Conservation (phyloP, 2,888 invertebrate genomes). For the Ormyrus pomaceus region DNA sequence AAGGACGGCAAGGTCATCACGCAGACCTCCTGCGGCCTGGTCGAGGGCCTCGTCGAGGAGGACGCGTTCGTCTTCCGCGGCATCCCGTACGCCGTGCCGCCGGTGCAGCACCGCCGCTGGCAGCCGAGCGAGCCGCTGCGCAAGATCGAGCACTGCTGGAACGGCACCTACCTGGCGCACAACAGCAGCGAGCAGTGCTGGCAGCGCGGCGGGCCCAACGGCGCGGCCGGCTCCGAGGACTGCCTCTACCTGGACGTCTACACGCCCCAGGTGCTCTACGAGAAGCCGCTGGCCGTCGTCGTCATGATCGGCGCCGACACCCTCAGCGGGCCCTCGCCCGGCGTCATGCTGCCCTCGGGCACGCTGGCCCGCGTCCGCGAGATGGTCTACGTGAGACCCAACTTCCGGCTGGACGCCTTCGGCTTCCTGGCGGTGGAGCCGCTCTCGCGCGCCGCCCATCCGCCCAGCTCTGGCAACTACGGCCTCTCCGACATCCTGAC, state of each 20-base stretch:
- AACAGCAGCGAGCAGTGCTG: constrained; percentile 83
- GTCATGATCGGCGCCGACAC: constrained; percentile 89
- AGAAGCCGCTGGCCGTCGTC: constrained; percentile 87
- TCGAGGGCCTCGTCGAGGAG: constrained; percentile 87
- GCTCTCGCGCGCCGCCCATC: constrained; percentile 83
- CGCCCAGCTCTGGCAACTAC: constrained; percentile 89
- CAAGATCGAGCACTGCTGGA: constrained; percentile 86
- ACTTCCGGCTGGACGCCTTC: constrained; percentile 82
- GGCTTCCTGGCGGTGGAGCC: constrained; percentile 89
- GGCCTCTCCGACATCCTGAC: constrained; percentile 88
- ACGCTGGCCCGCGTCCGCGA: constrained; percentile 86
- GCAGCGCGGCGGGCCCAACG: constrained; percentile 83
- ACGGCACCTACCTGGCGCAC: constrained; percentile 83
- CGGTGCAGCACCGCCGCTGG: constrained; percentile 83
- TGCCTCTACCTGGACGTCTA: constrained; percentile 90
- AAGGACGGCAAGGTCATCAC: constrained; percentile 85
- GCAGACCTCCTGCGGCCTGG: constrained; percentile 86
- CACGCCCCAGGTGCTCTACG: constrained; percentile 88
- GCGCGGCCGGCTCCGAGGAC: constrained; percentile 85
- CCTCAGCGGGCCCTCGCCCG: constrained; percentile 86
- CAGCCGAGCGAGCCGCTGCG: constrained; percentile 82
- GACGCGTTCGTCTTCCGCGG: constrained; percentile 88
- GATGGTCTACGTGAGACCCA: constrained; percentile 90
- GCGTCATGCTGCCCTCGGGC: constrained; percentile 84
- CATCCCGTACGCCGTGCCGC: constrained; percentile 88